phyloP scores from a whole-genome alignment of 2,888 invertebrate genomes.

The Dryobota labecula region DNA sequence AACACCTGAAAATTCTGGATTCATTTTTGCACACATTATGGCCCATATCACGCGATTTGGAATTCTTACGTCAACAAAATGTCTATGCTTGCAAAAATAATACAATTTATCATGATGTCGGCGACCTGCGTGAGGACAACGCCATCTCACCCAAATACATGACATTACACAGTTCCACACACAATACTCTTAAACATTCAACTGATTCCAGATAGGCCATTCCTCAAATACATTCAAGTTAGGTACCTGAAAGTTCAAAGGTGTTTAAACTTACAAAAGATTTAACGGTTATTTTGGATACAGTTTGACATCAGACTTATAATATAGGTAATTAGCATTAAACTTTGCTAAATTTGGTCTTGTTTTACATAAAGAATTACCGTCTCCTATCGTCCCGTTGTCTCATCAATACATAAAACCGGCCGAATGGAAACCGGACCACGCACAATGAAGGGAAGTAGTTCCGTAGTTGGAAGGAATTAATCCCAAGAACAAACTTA shows the following conservation, averaged over 20 bases:
- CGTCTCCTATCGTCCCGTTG: no score
- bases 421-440: no score
- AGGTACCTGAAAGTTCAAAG: constrained; percentile 55
- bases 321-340: constrained; percentile 52
- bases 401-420: no score
- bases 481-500: no score
- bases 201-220: constrained; percentile 73
- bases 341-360: constrained; percentile 24
- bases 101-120: constrained; percentile 69
- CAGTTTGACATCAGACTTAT: constrained; percentile 21
- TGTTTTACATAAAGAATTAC: constrained; percentile 10
- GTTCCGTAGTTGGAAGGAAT: no score
- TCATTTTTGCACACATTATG: constrained; percentile 22
- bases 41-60: constrained; percentile 28
- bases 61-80: constrained; percentile 43
- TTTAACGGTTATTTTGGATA: constrained; percentile 47
- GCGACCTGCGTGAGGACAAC: constrained; percentile 75
- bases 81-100: constrained; percentile 53
- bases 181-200: constrained; percentile 77
- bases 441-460: no score
- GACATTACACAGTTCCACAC: constrained; percentile 71
- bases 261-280: constrained; percentile 51
- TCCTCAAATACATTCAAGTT: constrained; percentile 52
- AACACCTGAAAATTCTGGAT: constrained; percentile 28
- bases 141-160: constrained; percentile 83